Conservation (phyloP, 1,140 invertebrate genomes). For the Drosophila sproati region DNA sequence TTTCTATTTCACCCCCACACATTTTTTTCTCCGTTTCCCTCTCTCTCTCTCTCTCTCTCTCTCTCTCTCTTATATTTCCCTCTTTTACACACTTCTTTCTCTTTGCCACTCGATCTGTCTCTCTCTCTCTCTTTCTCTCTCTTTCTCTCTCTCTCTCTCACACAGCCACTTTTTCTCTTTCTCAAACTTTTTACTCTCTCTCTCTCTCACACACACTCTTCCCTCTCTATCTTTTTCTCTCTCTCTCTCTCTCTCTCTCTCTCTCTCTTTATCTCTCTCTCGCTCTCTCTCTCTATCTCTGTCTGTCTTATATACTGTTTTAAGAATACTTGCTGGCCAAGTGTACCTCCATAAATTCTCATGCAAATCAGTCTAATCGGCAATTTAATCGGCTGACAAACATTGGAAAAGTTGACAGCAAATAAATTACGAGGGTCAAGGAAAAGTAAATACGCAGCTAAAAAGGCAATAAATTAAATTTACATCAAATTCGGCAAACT, state of each 20-base stretch:
- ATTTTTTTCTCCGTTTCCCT: too few species aligned
- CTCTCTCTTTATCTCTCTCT: not conserved
- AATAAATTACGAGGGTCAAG: constrained; percentile 71
- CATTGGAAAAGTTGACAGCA: constrained; percentile 47
- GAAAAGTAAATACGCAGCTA: constrained; percentile 49
- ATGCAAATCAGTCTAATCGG: constrained; percentile 57
- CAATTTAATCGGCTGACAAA: constrained; percentile 38
- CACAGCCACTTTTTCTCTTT: too few species aligned
- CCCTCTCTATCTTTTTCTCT: too few species aligned
- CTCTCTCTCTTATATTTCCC: too few species aligned
- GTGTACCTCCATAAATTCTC: constrained; percentile 39
- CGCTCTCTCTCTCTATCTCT: not conserved
- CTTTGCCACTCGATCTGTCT: too few species aligned
- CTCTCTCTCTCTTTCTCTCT: too few species aligned
- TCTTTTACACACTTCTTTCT: too few species aligned
- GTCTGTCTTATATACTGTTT: not conserved
- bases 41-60: too few species aligned
- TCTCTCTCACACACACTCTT: too few species aligned
- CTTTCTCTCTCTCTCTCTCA: too few species aligned
- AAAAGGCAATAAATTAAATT: constrained; percentile 75
- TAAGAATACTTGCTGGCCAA: constrained; percentile 1
- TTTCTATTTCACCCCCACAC: too few species aligned
- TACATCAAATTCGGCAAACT: constrained; percentile 66
- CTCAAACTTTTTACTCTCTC: too few species aligned
- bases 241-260: not conserved